Evolutionary conservation across 2,113 vertebrate genomes (phyloP).

Genomic region (Cyprichromis sp.): DNA sequence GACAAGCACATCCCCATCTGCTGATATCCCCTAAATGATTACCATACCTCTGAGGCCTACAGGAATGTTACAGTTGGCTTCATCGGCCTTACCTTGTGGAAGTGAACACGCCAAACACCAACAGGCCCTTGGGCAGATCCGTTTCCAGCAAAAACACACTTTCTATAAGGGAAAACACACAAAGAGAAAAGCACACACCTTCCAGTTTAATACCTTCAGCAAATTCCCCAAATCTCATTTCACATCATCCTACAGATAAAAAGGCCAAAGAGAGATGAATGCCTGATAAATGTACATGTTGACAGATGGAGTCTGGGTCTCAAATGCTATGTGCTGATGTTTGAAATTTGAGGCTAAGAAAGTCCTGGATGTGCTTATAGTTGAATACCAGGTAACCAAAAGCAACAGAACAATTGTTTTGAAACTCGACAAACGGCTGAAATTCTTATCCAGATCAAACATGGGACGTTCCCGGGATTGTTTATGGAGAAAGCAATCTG

Average conservation of each 20-base stretch:
- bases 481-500: conserved; percentile 20
- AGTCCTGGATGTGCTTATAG: not conserved
- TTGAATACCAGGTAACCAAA: not conserved
- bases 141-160: conserved; percentile 93
- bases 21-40: conserved; percentile 3
- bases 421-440: not conserved
- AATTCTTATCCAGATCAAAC: conserved; percentile 31
- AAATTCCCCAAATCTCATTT: not conserved
- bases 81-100: conserved; percentile 84
- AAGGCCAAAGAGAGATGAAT: not conserved
- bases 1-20: not conserved
- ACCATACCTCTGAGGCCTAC: conserved; percentile 4
- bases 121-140: conserved; percentile 85
- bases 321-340: not conserved
- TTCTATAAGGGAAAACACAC: conserved; percentile 73
- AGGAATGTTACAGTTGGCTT: conserved; percentile 39
- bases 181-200: not conserved
- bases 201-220: not conserved
- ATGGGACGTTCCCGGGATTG: not conserved
- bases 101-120: conserved; percentile 93
- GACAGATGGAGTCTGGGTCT: not conserved
- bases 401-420: conserved; percentile 10
- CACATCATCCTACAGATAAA: not conserved
- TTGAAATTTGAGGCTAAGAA: not conserved
- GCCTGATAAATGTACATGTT: not conserved